Percentiles rank a stretch among this genome's conserved stretches.
These are phyloP conservation scores for Rhincodon typus DNA, from an alignment of 2,797 vertebrate species.

Conservation along the genomic window DNA sequence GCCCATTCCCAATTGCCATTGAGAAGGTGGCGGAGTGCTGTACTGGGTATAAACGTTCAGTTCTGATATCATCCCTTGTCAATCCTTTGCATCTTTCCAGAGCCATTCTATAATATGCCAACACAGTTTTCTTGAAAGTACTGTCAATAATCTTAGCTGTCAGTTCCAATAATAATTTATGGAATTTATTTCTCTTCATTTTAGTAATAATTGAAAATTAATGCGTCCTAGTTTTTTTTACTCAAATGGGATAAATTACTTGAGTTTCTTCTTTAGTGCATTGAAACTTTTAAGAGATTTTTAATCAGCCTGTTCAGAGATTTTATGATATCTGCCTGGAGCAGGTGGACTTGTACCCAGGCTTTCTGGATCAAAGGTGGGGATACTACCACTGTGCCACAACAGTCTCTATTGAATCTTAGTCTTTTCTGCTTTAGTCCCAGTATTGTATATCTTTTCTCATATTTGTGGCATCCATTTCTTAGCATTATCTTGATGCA, in stretches of 20 bases:
- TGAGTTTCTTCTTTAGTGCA: background rate
- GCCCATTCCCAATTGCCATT: too few species aligned
- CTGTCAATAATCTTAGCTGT: background rate
- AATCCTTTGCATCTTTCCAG: background rate
- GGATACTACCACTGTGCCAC: too few species aligned
- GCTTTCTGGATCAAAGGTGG: too few species aligned
- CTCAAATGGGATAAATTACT: background rate
- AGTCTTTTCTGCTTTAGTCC: background rate
- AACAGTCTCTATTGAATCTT: too few species aligned
- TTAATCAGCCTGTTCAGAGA: background rate
- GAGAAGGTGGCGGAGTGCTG: too few species aligned
- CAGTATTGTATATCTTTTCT: background rate
- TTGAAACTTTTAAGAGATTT: background rate
- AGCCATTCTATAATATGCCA: background rate
- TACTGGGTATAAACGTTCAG: background rate
- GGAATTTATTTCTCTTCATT: background rate
- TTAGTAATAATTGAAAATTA: background rate
- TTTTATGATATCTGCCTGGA: too few species aligned
- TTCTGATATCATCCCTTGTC: background rate
- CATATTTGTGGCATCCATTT: background rate
- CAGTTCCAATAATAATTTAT: background rate
- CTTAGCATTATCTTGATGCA: background rate
- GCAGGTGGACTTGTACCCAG: too few species aligned
- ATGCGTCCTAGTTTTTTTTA: background rate
- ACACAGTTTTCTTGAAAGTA: background rate